A percentile compares a stretch with the other conserved stretches of the same genome.
These are phyloP conservation scores for Oligia fasciuncula DNA, from an alignment of 2,888 invertebrate genomes.

Conservation along the genomic window DNA sequence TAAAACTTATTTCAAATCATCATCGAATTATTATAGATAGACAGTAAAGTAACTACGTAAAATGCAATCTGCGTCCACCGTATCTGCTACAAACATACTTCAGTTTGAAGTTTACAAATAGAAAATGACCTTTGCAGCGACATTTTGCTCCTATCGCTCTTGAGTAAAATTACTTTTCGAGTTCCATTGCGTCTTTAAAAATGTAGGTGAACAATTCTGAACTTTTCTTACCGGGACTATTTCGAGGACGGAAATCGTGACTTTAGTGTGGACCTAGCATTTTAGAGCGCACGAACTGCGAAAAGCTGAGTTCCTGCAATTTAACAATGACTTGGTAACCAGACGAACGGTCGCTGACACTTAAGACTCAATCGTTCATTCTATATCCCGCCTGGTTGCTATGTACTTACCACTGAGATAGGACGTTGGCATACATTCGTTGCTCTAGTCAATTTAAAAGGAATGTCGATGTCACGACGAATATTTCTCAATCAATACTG, in stretches of 20 bases:
- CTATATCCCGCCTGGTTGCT: constrained; percentile 54
- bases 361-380: constrained; percentile 36
- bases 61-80: constrained; percentile 39
- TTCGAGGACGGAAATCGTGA: background rate
- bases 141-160: constrained; percentile 61
- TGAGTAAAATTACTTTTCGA: constrained; percentile 52
- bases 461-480: constrained; percentile 32
- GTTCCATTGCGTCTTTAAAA: constrained; percentile 38
- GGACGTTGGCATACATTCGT: constrained; percentile 54
- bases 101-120: constrained; percentile 63
- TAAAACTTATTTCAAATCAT: constrained; percentile 10
- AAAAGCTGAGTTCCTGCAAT: constrained; percentile 23
- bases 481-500: constrained; percentile 29
- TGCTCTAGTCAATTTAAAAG: constrained; percentile 50
- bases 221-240: background rate
- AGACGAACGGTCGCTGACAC: constrained; percentile 41
- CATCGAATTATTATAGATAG: constrained; percentile 6
- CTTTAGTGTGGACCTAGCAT: background rate
- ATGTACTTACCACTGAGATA: constrained; percentile 47
- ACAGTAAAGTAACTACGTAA: constrained; percentile 31
- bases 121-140: constrained; percentile 66
- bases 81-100: constrained; percentile 56
- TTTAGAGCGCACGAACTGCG: constrained; percentile 7
- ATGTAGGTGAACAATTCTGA: constrained; percentile 20
- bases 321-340: constrained; percentile 37